Base-by-base conservation (phyloP, 2,113 vertebrate genomes). In the Lycocorax pyrrhopterus region DNA sequence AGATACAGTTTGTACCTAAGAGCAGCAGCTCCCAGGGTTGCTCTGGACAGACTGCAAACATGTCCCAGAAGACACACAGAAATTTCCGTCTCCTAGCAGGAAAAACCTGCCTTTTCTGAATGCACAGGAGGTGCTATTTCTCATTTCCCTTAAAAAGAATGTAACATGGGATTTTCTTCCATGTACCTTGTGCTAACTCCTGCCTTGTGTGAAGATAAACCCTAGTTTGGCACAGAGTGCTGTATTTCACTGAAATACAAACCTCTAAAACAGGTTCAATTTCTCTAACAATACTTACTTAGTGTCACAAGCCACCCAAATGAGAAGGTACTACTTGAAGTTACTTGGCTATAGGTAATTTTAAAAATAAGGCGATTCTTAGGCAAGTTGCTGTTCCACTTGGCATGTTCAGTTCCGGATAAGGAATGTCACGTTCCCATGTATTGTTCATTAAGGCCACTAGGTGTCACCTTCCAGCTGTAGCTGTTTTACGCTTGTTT, bases 381-480 rank as follows among this genome's bases (percentile, higher is more conserved):
- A 66, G 22, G 32, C 30, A 89, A 64, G 35, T 12, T 59, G 33
- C 16, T 37, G 33, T 17, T 77, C 29, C 23, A 12, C 8, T 4
- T 0, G 27, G 37, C 20, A 5, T 13, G 9, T 46, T 68, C 11
- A 71, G 47, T 56, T 32, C 23, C 1, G 1, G 20, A 3, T 49
- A 13, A 85, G 35, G 22, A 66, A 29, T 6, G 63, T 39, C 78
- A 86, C 2, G 25, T 51, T 68, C 25, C 62, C 18, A 2, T 91
- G 97, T 77, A 95, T 89, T 95, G 95, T 71, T 51, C 63, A 26
- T 41, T 41, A 64, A 14, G 43, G 41, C 95, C 98, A 96, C 97
- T 89, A 95, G 97, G 95, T 97, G 98, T 96, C 97, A 76, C 6
- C 18, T 79, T 63, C 15, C 3, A 17, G 7, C 18, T 75, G 23